Evolutionary conservation across 2,888 invertebrate species (phyloP).

Genomic region (Resseliella maxima): DNA sequence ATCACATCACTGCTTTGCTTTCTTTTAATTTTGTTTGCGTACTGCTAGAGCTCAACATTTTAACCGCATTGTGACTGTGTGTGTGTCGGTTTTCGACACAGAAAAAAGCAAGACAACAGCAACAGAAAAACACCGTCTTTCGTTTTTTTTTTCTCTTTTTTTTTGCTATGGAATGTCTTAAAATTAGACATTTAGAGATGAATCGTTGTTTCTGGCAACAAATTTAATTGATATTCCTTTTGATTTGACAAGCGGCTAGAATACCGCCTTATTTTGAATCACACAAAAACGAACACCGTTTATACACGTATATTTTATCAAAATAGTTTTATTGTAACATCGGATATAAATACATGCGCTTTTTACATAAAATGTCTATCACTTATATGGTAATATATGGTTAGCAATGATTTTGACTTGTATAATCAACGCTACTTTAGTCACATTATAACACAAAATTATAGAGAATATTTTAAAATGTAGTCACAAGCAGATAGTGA

Average conservation of each 20-base stretch:
- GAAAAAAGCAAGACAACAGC: too few relatives aligned
- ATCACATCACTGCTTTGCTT: not conserved
- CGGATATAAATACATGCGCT: not conserved
- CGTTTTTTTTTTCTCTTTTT: not conserved
- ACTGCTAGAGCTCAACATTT: not conserved
- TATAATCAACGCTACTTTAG: not conserved
- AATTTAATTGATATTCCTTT: not conserved
- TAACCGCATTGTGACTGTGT: not conserved
- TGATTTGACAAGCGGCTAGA: not conserved
- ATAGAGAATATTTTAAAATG: not conserved
- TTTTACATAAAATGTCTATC: not conserved
- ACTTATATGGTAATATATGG: not conserved
- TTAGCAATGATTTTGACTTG: not conserved
- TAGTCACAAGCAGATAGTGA: not conserved
- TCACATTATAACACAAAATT: not conserved
- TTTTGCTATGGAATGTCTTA: not conserved
- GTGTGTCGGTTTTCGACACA: not conserved
- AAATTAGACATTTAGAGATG: slow-evolving; percentile 35
- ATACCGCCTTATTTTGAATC: not conserved
- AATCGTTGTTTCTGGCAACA: slow-evolving; percentile 10
- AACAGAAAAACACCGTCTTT: too few relatives aligned
- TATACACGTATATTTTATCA: not conserved
- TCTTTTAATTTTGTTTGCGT: not conserved
- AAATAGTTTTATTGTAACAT: not conserved
- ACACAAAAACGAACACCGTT: not conserved